Percentiles rank a stretch among this genome's conserved stretches.
These are phyloP conservation scores for Cyclina sinensis DNA, from an alignment of 1,140 invertebrate species.

Conservation along the genomic window DNA sequence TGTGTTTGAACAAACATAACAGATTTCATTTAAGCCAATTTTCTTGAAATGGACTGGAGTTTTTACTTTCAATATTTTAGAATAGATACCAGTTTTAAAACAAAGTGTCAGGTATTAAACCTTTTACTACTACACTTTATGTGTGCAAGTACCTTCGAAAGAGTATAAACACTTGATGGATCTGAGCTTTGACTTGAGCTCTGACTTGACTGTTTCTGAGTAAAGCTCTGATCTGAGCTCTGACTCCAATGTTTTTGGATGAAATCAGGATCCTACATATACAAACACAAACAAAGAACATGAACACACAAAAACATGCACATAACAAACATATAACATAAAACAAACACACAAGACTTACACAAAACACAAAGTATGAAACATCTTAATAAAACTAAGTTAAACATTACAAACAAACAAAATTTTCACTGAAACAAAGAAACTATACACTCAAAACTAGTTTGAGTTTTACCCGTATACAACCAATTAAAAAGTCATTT, in stretches of 20 bases:
- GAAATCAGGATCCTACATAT: slow-evolving; percentile 61
- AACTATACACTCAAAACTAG: too few species aligned
- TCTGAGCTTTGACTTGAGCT: slow-evolving; percentile 23
- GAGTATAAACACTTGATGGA: slow-evolving; percentile 9
- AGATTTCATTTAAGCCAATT: too few species aligned
- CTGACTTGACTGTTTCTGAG: slow-evolving; percentile 52
- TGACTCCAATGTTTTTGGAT: slow-evolving; percentile 65
- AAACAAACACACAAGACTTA: slow-evolving; percentile 17
- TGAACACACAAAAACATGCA: neutral
- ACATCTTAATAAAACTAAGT: neutral
- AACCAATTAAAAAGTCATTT: too few species aligned
- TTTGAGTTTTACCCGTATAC: too few species aligned
- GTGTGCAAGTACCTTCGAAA: slow-evolving; percentile 35
- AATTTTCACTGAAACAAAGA: neutral
- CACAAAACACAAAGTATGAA: neutral
- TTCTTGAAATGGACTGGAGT: too few species aligned
- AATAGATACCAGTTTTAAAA: too few species aligned
- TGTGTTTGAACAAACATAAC: too few species aligned
- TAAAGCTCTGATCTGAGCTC: neutral
- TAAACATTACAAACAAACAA: neutral
- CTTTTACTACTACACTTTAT: too few species aligned
- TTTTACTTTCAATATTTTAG: too few species aligned
- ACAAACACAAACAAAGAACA: neutral
- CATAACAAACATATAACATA: neutral
- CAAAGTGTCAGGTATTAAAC: too few species aligned